Evolutionary conservation across 2,797 vertebrate species (phyloP).

Genomic region (Tenualosa ilisha): DNA sequence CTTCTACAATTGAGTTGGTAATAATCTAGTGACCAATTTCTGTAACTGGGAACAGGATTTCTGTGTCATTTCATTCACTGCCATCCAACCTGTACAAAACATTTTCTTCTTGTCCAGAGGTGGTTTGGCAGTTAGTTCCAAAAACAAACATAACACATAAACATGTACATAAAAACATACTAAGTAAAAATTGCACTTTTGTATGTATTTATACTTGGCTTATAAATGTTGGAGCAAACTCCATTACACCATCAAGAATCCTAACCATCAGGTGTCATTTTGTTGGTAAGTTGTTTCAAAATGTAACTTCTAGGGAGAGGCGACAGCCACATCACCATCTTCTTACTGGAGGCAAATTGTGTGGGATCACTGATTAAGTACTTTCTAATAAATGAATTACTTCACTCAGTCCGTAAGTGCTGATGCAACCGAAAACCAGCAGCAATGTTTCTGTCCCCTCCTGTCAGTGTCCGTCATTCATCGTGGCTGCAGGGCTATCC

Average conservation of each 20-base stretch:
- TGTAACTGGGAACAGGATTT: neutral
- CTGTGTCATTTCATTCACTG: neutral
- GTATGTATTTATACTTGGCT: constrained; percentile 25
- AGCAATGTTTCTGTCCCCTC: neutral
- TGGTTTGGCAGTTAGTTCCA: constrained; percentile 10
- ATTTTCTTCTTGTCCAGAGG: neutral
- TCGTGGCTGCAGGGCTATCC: neutral
- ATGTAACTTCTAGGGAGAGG: neutral
- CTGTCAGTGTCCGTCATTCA: neutral
- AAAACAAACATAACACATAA: neutral
- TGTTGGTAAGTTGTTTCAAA: neutral
- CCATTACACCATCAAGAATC: neutral
- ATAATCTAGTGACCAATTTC: constrained; percentile 4
- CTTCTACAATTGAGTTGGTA: neutral
- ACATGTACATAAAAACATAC: constrained; percentile 20
- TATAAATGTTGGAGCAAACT: constrained; percentile 21
- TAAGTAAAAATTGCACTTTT: constrained; percentile 25
- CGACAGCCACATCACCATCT: neutral
- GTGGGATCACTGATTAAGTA: constrained; percentile 5
- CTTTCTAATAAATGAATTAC: constrained; percentile 8
- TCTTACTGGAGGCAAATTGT: neutral
- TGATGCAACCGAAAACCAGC: constrained; percentile 21
- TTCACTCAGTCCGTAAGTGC: constrained; percentile 19
- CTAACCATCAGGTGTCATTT: constrained; percentile 14
- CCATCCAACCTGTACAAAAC: neutral